Percentiles rank a stretch among this genome's conserved stretches.
phyloP scores from a whole-genome alignment of 2,797 vertebrate genomes.

The Periophthalmus magnuspinnatus region DNA sequence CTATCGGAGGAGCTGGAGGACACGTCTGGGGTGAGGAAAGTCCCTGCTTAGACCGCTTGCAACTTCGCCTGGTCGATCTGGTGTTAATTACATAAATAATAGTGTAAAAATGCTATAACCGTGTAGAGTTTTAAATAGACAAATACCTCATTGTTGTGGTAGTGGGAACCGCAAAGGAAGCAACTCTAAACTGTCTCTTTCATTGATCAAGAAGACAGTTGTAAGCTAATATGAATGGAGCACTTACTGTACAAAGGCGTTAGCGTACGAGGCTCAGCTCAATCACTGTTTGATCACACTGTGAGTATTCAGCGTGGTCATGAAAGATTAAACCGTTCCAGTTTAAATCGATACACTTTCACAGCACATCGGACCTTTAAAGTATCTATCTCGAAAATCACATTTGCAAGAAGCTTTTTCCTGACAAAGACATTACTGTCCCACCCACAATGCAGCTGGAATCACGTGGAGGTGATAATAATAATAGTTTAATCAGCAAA shows the following conservation, averaged over 20 bases:
- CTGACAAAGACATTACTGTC: constrained; percentile 5
- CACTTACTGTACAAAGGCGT: constrained; percentile 11
- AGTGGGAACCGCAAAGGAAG: constrained; percentile 16
- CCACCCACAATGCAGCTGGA: not conserved
- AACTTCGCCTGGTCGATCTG: too few species aligned
- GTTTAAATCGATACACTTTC: constrained; percentile 11
- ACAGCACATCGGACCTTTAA: constrained; percentile 8
- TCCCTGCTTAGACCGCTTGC: too few species aligned
- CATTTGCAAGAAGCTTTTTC: constrained; percentile 13
- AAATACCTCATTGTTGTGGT: not conserved
- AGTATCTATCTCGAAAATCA: constrained; percentile 1
- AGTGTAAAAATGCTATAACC: not conserved
- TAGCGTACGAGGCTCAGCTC: constrained; percentile 16
- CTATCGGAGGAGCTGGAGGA: too few species aligned
- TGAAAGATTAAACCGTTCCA: constrained; percentile 19
- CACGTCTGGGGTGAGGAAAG: too few species aligned
- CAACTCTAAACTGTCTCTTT: constrained; percentile 11
- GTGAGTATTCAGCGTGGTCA: constrained; percentile 1
- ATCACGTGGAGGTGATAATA: too few species aligned
- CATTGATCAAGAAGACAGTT: constrained; percentile 5
- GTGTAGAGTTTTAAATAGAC: not conserved
- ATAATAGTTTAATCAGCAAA: too few species aligned
- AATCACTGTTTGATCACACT: constrained; percentile 24
- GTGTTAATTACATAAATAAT: too few species aligned
- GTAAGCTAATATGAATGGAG: constrained; percentile 6